Conservation (phyloP, 2,113 vertebrate species). For the Anolis carolinensis region DNA sequence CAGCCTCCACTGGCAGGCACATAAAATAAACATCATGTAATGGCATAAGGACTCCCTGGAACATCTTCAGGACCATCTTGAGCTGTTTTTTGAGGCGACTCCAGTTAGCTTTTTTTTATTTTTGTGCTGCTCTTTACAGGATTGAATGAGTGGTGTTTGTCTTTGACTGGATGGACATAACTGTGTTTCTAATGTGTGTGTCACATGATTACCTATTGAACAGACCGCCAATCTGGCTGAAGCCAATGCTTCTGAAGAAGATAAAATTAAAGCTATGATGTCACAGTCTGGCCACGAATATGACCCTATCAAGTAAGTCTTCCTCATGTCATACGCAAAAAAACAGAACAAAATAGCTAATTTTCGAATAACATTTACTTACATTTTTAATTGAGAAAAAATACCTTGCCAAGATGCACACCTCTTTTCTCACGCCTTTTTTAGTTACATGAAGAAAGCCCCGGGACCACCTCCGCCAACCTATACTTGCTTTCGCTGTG, state of each 20-base stretch:
- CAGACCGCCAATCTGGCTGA: conserved; percentile 97
- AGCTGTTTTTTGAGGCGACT: conserved; percentile 64
- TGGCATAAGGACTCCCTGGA: conserved; percentile 74
- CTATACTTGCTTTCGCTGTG: conserved; percentile 95
- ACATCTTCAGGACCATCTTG: conserved; percentile 65
- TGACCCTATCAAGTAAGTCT: conserved; percentile 92
- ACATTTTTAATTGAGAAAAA: not conserved
- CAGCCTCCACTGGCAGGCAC: conserved; percentile 57
- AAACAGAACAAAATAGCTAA: not conserved
- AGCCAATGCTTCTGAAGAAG: conserved; percentile 94
- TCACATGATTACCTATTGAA: conserved; percentile 87
- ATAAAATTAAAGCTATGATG: conserved; percentile 98
- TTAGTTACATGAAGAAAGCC: conserved; percentile 91
- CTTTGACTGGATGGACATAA: conserved; percentile 81
- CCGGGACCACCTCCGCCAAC: conserved; percentile 85
- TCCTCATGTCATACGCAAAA: not conserved
- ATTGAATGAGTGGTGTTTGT: conserved; percentile 78
- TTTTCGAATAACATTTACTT: conserved; percentile 19
- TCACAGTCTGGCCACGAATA: conserved; percentile 95
- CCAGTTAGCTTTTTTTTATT: conserved; percentile 59
- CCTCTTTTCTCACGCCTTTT: conserved; percentile 34
- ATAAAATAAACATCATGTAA: conserved; percentile 69
- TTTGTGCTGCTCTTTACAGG: conserved; percentile 85
- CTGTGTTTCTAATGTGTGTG: conserved; percentile 84
- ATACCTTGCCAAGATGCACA: not conserved